A percentile compares a stretch with the other conserved stretches of the same genome.
Evolutionary conservation across 2,888 invertebrate genomes (phyloP).

Genomic region (Pecten maximus): DNA sequence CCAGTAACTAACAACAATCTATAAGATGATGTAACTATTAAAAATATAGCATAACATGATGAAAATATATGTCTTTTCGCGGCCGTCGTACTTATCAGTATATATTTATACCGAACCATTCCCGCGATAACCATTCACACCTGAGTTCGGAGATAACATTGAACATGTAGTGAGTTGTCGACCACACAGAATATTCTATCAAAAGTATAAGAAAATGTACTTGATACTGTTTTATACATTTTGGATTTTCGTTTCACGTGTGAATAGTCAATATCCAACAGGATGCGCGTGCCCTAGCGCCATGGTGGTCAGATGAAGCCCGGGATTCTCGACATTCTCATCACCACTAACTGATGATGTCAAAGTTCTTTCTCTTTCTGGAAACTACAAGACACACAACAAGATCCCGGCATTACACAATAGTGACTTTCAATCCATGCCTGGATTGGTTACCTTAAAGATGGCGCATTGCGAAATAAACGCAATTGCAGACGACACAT

Average conservation of each 20-base stretch:
- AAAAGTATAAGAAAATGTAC: too few relatives aligned
- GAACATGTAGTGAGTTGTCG: too few relatives aligned
- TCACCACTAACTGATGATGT: background rate
- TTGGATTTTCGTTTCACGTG: background rate
- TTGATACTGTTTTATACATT: background rate
- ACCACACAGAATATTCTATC: too few relatives aligned
- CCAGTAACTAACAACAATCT: too few relatives aligned
- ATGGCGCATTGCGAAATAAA: background rate
- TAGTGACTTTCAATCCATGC: conserved; percentile 4
- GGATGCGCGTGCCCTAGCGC: background rate
- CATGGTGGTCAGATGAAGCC: background rate
- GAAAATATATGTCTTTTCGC: too few relatives aligned
- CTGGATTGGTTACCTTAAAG: background rate
- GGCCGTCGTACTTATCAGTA: too few relatives aligned
- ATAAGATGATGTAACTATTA: too few relatives aligned
- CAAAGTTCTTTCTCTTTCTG: background rate
- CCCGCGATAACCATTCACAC: too few relatives aligned
- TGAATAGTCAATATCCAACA: background rate
- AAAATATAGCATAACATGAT: too few relatives aligned
- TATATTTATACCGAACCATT: too few relatives aligned
- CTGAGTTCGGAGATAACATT: too few relatives aligned
- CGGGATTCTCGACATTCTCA: background rate
- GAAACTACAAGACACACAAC: background rate
- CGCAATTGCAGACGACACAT: background rate
- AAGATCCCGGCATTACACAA: background rate